Conservation (phyloP, 2,888 invertebrate genomes). For the Spisula solida region DNA sequence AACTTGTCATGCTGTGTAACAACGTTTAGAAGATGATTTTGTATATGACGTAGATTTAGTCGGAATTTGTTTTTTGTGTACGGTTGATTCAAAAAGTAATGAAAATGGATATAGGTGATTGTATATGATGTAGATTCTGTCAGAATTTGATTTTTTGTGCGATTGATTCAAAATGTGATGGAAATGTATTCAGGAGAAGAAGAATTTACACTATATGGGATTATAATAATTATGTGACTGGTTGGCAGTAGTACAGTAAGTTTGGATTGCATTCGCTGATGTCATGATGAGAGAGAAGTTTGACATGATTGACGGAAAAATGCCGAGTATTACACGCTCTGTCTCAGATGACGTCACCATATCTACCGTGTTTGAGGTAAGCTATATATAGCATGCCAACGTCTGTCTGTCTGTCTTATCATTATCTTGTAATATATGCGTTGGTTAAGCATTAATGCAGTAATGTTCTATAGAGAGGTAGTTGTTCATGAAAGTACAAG, state of each 20-base stretch:
- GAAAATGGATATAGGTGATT: too few species aligned
- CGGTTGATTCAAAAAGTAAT: too few species aligned
- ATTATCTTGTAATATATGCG: too few species aligned
- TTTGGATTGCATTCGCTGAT: not conserved
- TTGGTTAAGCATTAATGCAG: too few species aligned
- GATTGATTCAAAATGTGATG: not conserved
- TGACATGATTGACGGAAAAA: slow-evolving; percentile 40
- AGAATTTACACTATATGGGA: not conserved
- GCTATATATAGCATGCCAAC: slow-evolving; percentile 30
- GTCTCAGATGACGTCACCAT: slow-evolving; percentile 75
- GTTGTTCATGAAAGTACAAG: too few species aligned
- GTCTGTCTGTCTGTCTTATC: not conserved
- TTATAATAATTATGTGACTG: not conserved
- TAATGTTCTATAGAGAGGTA: too few species aligned
- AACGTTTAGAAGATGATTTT: too few species aligned
- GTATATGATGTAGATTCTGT: too few species aligned
- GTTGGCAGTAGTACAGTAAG: not conserved
- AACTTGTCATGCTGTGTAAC: too few species aligned
- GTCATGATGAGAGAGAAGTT: slow-evolving; percentile 59
- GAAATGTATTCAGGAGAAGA: not conserved
- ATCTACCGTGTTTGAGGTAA: slow-evolving; percentile 76
- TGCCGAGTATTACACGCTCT: slow-evolving; percentile 46
- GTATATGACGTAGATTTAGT: too few species aligned
- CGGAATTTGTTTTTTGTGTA: too few species aligned
- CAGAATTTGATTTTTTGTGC: not conserved